Base-by-base conservation (phyloP, 2,113 vertebrate species). In the Saguinus imperator region DNA sequence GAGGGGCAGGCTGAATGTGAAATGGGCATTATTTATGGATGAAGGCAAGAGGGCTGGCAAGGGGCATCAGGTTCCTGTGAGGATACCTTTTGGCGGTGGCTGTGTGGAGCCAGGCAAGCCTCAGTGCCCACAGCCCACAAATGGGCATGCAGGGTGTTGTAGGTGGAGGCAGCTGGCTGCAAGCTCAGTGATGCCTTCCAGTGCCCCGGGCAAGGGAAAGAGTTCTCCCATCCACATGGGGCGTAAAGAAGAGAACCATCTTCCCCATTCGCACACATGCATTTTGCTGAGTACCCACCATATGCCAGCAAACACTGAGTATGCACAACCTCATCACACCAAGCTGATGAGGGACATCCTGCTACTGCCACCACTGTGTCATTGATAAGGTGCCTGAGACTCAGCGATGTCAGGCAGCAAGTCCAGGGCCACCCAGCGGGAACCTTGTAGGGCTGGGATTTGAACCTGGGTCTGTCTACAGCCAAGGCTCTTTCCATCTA, bases 171-270 rank as follows among this genome's bases (percentile, higher is more conserved):
- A 43, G 13, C 29, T 12, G 1, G 16, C 72, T n/a, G 52, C 58
- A 35, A n/a, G 20, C 72, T 37, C 72, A 1, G n/a, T 2, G 0
- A 1, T 2, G 45, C 85, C n/a, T 2, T 48, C 23, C 29, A 16
- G 83, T 0, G 10, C 75, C 58, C 75, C 1, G 3, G 35, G 11
- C 0, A 0, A 3, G 23, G 43, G 43, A 3, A 9, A 43, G 57
- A 32, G 43, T 5, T 57, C 61, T 45, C 45, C 5, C 0, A 0
- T 3, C 40, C 73, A 43, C 1, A 0, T 35, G 12, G 43, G 17
- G 23, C 25, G 21, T 17, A 1, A 40, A 89, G 72, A 37, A 52
- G 8, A 12, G 8, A 55, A 16, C 2, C 11, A 5, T 5, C 58
- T 25, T 61, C 55, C 76, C 76, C 21, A 1, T 10, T 10, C 1